Base-by-base conservation (phyloP, 2,113 vertebrate genomes). In the Pterocles gutturalis region DNA sequence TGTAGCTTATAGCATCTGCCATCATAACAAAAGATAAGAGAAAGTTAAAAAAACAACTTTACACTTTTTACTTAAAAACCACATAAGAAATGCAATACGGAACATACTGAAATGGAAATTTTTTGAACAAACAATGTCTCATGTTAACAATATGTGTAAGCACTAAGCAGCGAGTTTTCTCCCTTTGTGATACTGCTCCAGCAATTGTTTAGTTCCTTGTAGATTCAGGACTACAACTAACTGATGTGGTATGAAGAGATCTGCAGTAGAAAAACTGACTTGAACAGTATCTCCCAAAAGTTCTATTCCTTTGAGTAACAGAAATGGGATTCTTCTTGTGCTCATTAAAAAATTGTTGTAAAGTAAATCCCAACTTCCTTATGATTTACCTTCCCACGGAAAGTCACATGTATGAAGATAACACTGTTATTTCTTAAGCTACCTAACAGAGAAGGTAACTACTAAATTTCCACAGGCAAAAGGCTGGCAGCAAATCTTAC, bases 11-110 rank as follows among this genome's bases (percentile, higher is more conserved):
- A 93, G 86, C 76, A 88, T 89, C 54, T 93, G 53, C 58, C 81
- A 89, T 54, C 71, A 70, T 85, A 96, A 93, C 83, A 97, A 96
- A 95, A 89, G 66, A 55, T 36, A 88, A 73, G 61, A 96, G 87
- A 54, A 93, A 95, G 46, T 95, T 97, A 97, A 97, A 98, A 62
- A 38, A 79, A 14, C 91, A 97, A 96, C 92, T 95, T 95, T 98
- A 97, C 95, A 97, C 87, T 97, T 97, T 90, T 96, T 98, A 98
- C 97, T 97, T 97, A 98, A 97, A 98, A 98, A 96, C 91, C 89
- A 97, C 83, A 43, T 96, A 96, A 92, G 96, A 98, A 98, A 98
- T 97, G 97, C 95, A 96, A 97, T 94, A 96, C 29, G 72, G 97
- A 97, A 96, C 83, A 97, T 95, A 97, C 67, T 94, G 94, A 98